Conservation (phyloP, 2,888 invertebrate species). For the Drosophila kambysellisi region DNA sequence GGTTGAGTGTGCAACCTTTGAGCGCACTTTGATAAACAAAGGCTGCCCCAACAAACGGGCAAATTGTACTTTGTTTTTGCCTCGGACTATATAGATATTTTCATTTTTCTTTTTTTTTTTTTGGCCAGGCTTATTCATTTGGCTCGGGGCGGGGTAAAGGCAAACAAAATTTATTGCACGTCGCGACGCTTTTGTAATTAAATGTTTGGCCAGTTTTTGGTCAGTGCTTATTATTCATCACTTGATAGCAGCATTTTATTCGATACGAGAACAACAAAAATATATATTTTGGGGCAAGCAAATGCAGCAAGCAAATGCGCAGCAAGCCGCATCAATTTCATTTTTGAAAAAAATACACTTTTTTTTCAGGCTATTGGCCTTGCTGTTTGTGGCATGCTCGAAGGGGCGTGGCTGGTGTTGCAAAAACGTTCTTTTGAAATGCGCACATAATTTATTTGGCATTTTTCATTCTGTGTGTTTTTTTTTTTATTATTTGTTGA, state of each 20-base stretch:
- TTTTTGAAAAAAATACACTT: slow-evolving; percentile 19
- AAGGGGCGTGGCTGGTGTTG: slow-evolving; percentile 65
- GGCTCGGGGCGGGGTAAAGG: slow-evolving; percentile 46
- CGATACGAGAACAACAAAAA: slow-evolving; percentile 33
- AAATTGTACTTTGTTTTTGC: slow-evolving; percentile 48
- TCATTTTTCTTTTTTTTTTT: slow-evolving; percentile 4
- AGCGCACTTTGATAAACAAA: slow-evolving; percentile 62
- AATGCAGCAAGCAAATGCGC: slow-evolving; percentile 48
- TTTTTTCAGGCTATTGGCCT: slow-evolving; percentile 63
- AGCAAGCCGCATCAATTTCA: slow-evolving; percentile 69
- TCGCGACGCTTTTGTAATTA: slow-evolving; percentile 79
- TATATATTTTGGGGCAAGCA: slow-evolving; percentile 14
- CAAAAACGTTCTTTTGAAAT: slow-evolving; percentile 72
- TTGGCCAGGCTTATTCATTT: slow-evolving; percentile 32
- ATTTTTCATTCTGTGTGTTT: slow-evolving; percentile 28
- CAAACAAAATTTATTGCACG: slow-evolving; percentile 72
- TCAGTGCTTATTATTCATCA: slow-evolving; percentile 73
- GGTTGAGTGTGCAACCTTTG: slow-evolving; percentile 67
- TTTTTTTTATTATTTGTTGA: background rate
- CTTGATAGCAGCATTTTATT: slow-evolving; percentile 57
- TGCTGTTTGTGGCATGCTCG: slow-evolving; percentile 43
- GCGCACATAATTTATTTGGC: slow-evolving; percentile 73
- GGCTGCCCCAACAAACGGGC: slow-evolving; percentile 55
- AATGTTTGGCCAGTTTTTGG: slow-evolving; percentile 66
- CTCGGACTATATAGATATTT: slow-evolving; percentile 11